phyloP scores from a whole-genome alignment of 2,797 vertebrate genomes.

The Malurus leucopterus region DNA sequence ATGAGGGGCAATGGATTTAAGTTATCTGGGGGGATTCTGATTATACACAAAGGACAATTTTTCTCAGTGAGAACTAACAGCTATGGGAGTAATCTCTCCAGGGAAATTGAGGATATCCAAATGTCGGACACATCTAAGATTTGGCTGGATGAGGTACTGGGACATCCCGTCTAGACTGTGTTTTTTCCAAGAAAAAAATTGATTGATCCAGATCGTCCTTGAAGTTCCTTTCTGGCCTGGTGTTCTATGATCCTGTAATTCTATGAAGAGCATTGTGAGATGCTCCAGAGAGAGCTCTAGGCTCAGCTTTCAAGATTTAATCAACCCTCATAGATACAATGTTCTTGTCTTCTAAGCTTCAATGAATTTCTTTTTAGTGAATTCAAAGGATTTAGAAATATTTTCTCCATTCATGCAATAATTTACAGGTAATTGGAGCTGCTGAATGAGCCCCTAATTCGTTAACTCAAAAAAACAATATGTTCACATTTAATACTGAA shows the following conservation, averaged over 20 bases:
- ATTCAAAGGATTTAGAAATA: background rate
- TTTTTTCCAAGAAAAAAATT: background rate
- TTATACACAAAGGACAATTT: background rate
- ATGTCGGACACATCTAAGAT: background rate
- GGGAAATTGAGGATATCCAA: background rate
- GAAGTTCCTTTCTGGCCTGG: background rate
- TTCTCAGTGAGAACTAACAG: background rate
- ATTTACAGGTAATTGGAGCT: background rate
- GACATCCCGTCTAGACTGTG: background rate
- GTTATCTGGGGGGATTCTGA: background rate
- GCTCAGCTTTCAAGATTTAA: constrained; percentile 1
- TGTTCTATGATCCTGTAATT: background rate
- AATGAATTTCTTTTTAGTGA: background rate
- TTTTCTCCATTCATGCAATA: background rate
- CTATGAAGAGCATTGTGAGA: background rate
- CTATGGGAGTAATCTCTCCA: background rate
- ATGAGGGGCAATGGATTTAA: fast-evolving
- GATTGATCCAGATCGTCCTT: background rate
- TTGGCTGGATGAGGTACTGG: background rate
- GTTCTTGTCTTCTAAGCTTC: background rate
- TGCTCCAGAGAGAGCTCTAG: background rate
- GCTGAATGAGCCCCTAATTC: background rate
- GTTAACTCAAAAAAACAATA: background rate
- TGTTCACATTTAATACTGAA: background rate
- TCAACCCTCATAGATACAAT: background rate